Conservation (phyloP, 2,888 invertebrate genomes). For the Ectropis crepuscularia region DNA sequence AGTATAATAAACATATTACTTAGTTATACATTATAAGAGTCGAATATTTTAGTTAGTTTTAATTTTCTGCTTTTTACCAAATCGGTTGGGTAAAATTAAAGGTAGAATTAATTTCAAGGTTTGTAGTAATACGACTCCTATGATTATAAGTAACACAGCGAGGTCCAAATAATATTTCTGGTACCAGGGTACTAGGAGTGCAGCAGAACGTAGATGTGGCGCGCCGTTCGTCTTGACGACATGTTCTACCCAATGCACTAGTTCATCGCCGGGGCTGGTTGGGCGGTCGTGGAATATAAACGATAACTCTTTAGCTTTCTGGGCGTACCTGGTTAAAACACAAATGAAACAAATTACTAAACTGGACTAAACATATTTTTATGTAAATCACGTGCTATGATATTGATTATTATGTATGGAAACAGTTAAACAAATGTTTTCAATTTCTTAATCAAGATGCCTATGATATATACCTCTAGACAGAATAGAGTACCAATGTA, state of each 20-base stretch:
- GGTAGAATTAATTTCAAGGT: background rate
- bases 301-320: conserved; percentile 51
- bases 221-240: conserved; percentile 55
- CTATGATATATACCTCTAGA: background rate
- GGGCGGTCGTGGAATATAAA: conserved; percentile 55
- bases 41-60: conserved; percentile 2
- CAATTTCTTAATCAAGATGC: too few species aligned
- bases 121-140: background rate
- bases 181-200: conserved; percentile 52
- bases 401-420: too few species aligned
- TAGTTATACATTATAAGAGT: background rate
- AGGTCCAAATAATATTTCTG: conserved; percentile 58
- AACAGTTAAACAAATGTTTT: too few species aligned
- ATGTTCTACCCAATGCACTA: conserved; percentile 56
- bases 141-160: background rate
- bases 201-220: conserved; percentile 53
- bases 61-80: conserved; percentile 1
- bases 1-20: too few species aligned
- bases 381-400: too few species aligned
- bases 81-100: background rate
- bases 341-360: background rate
- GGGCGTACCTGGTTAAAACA: conserved; percentile 44
- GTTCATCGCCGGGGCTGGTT: conserved; percentile 47
- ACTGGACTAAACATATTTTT: too few species aligned
- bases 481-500: background rate